Evolutionary conservation across 2,113 vertebrate species (phyloP).

Genomic region (Coracopsis vasa): DNA sequence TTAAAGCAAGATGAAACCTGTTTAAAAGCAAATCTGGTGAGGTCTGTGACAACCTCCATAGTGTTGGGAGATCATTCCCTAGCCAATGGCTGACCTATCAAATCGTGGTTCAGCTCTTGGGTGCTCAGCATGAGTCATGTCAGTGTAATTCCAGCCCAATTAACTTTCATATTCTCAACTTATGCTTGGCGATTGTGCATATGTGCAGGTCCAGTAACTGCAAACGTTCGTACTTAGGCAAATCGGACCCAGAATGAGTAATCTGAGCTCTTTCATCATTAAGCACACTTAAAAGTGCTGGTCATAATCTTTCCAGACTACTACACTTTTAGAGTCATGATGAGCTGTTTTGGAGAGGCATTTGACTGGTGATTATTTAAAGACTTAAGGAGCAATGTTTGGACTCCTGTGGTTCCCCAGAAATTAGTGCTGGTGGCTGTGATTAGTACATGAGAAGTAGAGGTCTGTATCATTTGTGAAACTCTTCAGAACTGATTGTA

Average conservation of each 20-base stretch:
- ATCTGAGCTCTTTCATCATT: not conserved
- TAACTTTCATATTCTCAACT: not conserved
- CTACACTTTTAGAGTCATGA: not conserved
- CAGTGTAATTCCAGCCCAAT: not conserved
- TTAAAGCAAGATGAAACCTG: not conserved
- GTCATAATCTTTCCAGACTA: not conserved
- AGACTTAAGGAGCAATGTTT: not conserved
- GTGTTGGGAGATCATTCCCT: not conserved
- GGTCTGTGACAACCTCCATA: not conserved
- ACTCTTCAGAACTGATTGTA: not conserved
- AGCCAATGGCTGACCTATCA: not conserved
- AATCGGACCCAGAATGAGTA: not conserved
- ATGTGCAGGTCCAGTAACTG: not conserved
- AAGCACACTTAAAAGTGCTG: not conserved
- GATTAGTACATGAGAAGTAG: not conserved
- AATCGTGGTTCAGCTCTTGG: not conserved
- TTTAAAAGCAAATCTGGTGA: not conserved
- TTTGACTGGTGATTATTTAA: slow-evolving; percentile 1
- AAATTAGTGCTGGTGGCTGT: not conserved
- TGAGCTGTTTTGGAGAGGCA: not conserved
- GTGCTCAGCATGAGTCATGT: not conserved
- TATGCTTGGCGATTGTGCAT: not conserved
- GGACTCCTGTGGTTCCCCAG: not conserved
- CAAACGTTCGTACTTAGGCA: not conserved
- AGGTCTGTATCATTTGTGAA: not conserved